Conservation (phyloP, 2,113 vertebrate genomes). For the Ptilonorhynchus violaceus region DNA sequence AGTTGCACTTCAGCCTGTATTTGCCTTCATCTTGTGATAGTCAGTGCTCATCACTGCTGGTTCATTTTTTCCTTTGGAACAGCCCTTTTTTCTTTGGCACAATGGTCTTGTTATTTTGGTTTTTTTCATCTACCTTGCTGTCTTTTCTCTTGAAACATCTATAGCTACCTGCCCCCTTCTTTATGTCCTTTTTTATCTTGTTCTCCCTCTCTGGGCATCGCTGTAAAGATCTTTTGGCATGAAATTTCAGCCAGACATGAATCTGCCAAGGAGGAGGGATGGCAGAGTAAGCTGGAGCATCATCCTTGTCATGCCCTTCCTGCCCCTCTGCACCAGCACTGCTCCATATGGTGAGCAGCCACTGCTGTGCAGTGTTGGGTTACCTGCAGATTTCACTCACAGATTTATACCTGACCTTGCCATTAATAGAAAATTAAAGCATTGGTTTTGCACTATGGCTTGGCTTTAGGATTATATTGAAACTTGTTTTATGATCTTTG, state of each 20-base stretch:
- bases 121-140: not conserved
- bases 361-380: not conserved
- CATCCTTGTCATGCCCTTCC: not conserved
- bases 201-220: not conserved
- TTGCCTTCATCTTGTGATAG: not conserved
- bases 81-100: not conserved
- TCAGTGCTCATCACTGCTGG: not conserved
- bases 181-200: not conserved
- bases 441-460: not conserved
- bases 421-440: not conserved
- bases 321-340: accelerated
- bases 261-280: not conserved
- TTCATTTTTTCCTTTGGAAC: not conserved
- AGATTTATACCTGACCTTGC: not conserved
- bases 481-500: not conserved
- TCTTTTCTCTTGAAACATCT: not conserved
- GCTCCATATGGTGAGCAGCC: not conserved
- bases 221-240: not conserved
- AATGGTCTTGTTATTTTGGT: not conserved
- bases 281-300: not conserved
- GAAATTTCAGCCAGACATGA: not conserved
- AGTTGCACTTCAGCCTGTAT: not conserved
- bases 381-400: not conserved
- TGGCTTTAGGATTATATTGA: not conserved
- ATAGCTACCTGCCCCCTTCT: not conserved